These are phyloP conservation scores for Mandrillus leucophaeus DNA, from an alignment of 2,113 vertebrate species.

Conservation along the genomic window DNA sequence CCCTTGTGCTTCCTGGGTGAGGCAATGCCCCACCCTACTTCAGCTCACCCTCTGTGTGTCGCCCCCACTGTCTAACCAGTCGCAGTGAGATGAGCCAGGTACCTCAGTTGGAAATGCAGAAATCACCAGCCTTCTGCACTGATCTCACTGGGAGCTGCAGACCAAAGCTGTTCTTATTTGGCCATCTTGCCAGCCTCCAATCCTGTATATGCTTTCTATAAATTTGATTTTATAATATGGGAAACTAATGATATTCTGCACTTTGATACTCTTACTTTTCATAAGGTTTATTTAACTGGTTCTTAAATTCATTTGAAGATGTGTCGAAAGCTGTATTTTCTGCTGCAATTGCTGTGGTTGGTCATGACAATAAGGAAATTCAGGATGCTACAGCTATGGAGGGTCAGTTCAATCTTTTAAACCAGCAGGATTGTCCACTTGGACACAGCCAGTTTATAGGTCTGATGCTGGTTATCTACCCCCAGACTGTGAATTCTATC, in stretches of 20 bases:
- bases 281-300: not conserved
- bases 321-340: slow-evolving; percentile 80
- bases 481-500: not conserved
- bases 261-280: not conserved
- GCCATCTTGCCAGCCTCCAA: too few relatives aligned
- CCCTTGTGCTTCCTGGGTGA: too few relatives aligned
- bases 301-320: slow-evolving; percentile 73
- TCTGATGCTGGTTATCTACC: too few relatives aligned
- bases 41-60: too few relatives aligned
- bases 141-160: too few relatives aligned
- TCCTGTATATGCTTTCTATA: not conserved
- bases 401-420: slow-evolving; percentile 32
- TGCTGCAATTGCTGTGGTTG: slow-evolving; percentile 84
- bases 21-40: too few relatives aligned
- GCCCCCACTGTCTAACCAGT: too few relatives aligned
- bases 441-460: not conserved
- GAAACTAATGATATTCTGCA: not conserved
- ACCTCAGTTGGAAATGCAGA: too few relatives aligned
- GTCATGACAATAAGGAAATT: slow-evolving; percentile 77
- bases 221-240: not conserved
- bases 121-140: too few relatives aligned
- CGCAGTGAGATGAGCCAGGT: too few relatives aligned
- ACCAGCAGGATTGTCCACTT: not conserved
- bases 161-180: too few relatives aligned
- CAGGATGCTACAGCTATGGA: slow-evolving; percentile 80